Percentiles rank a stretch among this genome's conserved stretches.
phyloP scores from a whole-genome alignment of 2,888 invertebrate species.

The Melanostoma scalare region DNA sequence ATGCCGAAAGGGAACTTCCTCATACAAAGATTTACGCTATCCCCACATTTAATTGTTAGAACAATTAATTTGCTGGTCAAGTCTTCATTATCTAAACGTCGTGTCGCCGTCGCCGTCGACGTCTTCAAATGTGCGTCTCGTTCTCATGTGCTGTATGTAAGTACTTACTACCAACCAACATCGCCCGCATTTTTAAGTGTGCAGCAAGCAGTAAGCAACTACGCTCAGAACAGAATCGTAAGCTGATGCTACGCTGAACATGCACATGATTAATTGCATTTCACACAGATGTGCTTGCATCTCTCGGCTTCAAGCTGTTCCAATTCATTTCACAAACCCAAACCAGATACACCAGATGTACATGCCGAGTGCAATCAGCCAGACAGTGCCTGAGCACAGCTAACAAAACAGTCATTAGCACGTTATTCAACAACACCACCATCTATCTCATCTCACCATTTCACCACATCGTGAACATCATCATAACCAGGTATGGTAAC shows the following conservation, averaged over 20 bases:
- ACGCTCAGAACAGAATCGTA: conserved; percentile 22
- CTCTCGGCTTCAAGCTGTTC: conserved; percentile 47
- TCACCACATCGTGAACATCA: conserved; percentile 55
- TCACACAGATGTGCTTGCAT: conserved; percentile 64
- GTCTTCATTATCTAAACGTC: conserved; percentile 31
- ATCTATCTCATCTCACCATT: conserved; percentile 52
- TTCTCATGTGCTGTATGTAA: neutral
- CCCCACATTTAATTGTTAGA: conserved; percentile 54
- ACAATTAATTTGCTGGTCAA: conserved; percentile 65
- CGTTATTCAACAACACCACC: conserved; percentile 62
- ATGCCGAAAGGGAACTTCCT: conserved; percentile 41
- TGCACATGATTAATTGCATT: conserved; percentile 70
- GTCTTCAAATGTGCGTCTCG: conserved; percentile 29
- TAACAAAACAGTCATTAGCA: conserved; percentile 72
- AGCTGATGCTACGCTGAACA: conserved; percentile 58
- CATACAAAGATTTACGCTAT: conserved; percentile 37
- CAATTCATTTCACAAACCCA: conserved; percentile 71
- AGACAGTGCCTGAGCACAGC: conserved; percentile 24
- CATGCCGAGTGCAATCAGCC: conserved; percentile 58
- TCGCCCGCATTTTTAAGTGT: conserved; percentile 56
- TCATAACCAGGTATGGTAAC: conserved; percentile 65
- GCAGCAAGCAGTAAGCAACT: conserved; percentile 7
- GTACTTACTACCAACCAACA: neutral
- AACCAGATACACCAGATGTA: conserved; percentile 62
- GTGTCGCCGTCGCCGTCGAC: conserved; percentile 1